Evolutionary conservation across 2,888 invertebrate species (phyloP), one percentile per base, ranked within the genome.

Genomic region (Sinopyrophorus schimmeli): DNA sequence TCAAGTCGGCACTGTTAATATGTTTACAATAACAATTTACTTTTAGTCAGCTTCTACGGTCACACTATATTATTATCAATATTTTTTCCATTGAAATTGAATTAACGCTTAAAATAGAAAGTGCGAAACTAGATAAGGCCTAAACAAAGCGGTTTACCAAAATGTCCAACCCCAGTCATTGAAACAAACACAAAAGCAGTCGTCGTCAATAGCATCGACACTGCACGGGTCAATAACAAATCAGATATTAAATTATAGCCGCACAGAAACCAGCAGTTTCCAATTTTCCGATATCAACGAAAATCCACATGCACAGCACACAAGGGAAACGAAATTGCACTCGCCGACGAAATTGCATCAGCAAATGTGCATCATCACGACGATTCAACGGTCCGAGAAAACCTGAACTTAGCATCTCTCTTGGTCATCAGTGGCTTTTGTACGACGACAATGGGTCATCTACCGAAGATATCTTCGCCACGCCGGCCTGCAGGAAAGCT

Each of bases 401-500:
- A 35, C 35, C 35, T 35, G 35, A 41, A 31, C 20, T 16, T 20
- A 14, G 28, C 28, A 52, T 52, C 52, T 52, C 40, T 40, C 47
- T 47, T 46, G 51, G 50, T 43, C 47, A 50, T 50, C 54, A 39
- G 46, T 32, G 47, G 47, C 44, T 47, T 56, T 53, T 56, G 51
- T 52, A 42, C 40, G 31, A 21, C 37, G 46, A 57, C 54, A 54
- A 54, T 54, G 44, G 56, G 56, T 57, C 54, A 57, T 54, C 53
- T 49, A 42, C 40, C 35, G 35, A 35, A 42, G 42, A 27, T 30
- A 42, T 24, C 18, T 48, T 34, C 17, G 37, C 37, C 47, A 39
- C 46, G 47, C 42, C 52, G 47, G 35, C 46, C 49, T 32, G 43
- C 49, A 46, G 49, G 21, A 34, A 21, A 34, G 34, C 12, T 20